These are phyloP conservation scores for Falco naumanni DNA, from an alignment of 2,797 vertebrate species.

Conservation along the genomic window DNA sequence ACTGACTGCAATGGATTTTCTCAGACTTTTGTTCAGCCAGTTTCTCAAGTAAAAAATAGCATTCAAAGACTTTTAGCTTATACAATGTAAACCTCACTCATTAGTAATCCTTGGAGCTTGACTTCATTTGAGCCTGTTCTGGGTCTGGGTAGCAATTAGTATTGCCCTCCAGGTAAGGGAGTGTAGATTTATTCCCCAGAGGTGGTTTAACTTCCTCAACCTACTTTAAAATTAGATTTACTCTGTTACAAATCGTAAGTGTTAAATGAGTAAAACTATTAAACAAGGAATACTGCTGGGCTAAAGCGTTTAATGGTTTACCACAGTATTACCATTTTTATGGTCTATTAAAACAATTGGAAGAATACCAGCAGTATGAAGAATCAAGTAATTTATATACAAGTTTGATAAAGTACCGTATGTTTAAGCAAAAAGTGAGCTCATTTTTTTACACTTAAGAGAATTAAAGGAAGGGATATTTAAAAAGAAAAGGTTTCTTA, in stretches of 20 bases:
- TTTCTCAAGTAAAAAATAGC: slow-evolving; percentile 51
- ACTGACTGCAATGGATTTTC: slow-evolving; percentile 24
- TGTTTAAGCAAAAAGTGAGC: slow-evolving; percentile 33
- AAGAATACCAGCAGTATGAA: slow-evolving; percentile 72
- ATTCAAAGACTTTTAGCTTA: slow-evolving; percentile 61
- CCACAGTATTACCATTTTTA: slow-evolving; percentile 78
- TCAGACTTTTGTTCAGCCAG: slow-evolving; percentile 14
- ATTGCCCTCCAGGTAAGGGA: slow-evolving; percentile 67
- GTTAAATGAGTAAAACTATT: slow-evolving; percentile 79
- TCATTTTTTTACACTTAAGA: slow-evolving; percentile 18
- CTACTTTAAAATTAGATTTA: slow-evolving; percentile 80
- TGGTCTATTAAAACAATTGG: slow-evolving; percentile 78
- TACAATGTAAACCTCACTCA: slow-evolving; percentile 55
- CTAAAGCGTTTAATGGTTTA: slow-evolving; percentile 77
- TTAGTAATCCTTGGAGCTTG: slow-evolving; percentile 70
- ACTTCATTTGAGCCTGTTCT: slow-evolving; percentile 64
- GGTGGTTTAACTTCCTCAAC: slow-evolving; percentile 68
- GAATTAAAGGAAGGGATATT: slow-evolving; percentile 3
- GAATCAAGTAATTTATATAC: slow-evolving; percentile 75
- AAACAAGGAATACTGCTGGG: slow-evolving; percentile 78
- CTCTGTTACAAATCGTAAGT: slow-evolving; percentile 75
- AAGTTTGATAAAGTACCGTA: slow-evolving; percentile 72
- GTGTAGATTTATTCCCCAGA: slow-evolving; percentile 61
- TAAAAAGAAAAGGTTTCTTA: neutral
- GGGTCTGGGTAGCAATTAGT: slow-evolving; percentile 59